A percentile compares a stretch with the other conserved stretches of the same genome.
Evolutionary conservation across 2,797 vertebrate genomes (phyloP).

Genomic region (Chaetophractus vellerosus): DNA sequence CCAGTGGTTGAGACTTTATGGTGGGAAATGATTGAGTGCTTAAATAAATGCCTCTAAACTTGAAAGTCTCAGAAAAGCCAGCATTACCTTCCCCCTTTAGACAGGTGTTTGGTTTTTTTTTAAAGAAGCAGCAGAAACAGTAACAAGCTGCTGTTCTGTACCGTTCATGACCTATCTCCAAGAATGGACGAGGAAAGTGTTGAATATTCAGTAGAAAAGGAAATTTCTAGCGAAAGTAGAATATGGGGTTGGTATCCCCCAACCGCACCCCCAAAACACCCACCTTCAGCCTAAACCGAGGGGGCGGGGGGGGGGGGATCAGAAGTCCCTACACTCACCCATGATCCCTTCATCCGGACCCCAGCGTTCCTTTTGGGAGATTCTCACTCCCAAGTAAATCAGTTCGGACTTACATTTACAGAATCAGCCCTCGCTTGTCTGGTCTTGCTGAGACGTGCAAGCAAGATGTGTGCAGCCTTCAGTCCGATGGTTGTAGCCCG

Average conservation of each 20-base stretch:
- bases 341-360: background rate
- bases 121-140: background rate
- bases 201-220: background rate
- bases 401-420: conserved; percentile 43
- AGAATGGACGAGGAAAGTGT: background rate
- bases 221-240: background rate
- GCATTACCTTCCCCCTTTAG: background rate
- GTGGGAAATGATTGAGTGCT: background rate
- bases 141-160: background rate
- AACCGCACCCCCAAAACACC: no score
- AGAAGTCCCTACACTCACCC: background rate
- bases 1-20: conserved; percentile 15
- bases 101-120: background rate
- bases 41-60: background rate
- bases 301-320: accelerated
- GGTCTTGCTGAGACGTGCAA: background rate
- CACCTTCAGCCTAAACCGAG: background rate
- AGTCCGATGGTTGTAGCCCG: background rate
- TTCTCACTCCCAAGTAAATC: background rate
- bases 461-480: background rate
- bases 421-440: background rate
- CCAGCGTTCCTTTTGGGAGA: background rate
- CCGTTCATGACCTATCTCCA: background rate
- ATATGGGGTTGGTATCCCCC: background rate
- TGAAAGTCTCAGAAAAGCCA: background rate